These are phyloP conservation scores for Drosophila maculinotata DNA, from an alignment of 2,888 invertebrate species.

Conservation along the genomic window DNA sequence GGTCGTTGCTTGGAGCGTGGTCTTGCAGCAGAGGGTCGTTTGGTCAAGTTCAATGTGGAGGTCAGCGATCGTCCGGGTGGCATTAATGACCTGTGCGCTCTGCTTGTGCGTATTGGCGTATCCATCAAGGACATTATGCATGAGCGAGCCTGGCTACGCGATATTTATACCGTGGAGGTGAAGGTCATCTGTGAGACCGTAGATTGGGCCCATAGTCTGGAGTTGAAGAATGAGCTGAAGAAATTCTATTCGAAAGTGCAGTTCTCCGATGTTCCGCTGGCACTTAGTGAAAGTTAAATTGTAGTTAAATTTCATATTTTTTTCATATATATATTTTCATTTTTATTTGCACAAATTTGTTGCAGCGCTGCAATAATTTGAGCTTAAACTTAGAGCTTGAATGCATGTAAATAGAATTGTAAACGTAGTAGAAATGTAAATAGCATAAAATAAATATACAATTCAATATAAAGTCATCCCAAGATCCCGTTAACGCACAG, in stretches of 20 bases:
- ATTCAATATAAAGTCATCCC: constrained; percentile 39
- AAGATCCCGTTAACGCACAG: constrained; percentile 25
- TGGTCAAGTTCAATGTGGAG: constrained; percentile 91
- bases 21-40: constrained; percentile 93
- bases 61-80: constrained; percentile 94
- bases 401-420: constrained; percentile 42
- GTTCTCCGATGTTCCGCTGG: constrained; percentile 85
- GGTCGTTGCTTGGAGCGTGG: constrained; percentile 95
- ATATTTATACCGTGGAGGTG: constrained; percentile 93
- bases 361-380: constrained; percentile 54
- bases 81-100: constrained; percentile 92
- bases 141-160: constrained; percentile 97
- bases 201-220: constrained; percentile 90
- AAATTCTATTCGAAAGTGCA: constrained; percentile 87
- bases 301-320: constrained; percentile 19
- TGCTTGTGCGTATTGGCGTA: constrained; percentile 91
- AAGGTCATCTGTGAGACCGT: constrained; percentile 96
- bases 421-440: constrained; percentile 66
- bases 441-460: constrained; percentile 72
- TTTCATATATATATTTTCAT: constrained; percentile 28
- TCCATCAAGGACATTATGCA: constrained; percentile 98
- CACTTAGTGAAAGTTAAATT: constrained; percentile 61
- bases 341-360: constrained; percentile 53
- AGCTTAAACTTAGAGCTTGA: constrained; percentile 55
- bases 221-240: constrained; percentile 87